Evolutionary conservation across 2,113 vertebrate species (phyloP).

Genomic region (Phalacrocorax carbo): DNA sequence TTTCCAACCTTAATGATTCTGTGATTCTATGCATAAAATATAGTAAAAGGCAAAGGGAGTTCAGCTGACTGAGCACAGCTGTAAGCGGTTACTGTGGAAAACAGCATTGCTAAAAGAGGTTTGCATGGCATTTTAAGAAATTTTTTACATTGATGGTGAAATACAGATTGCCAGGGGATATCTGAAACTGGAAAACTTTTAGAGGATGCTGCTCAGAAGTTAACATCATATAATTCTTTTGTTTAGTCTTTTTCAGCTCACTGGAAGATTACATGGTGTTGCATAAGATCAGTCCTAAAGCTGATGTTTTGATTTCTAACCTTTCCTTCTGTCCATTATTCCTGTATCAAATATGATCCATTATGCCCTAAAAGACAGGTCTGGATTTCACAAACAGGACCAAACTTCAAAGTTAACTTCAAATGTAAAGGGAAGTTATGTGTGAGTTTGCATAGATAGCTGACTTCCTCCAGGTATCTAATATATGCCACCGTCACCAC

Average conservation of each 20-base stretch:
- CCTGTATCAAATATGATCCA: neutral
- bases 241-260: neutral
- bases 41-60: neutral
- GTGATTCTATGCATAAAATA: neutral
- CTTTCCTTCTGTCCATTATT: neutral
- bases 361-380: neutral
- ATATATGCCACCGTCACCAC: fast-evolving
- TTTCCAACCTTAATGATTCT: no score
- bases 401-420: neutral
- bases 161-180: neutral
- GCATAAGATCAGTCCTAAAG: neutral
- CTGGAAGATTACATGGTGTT: neutral
- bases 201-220: neutral
- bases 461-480: neutral
- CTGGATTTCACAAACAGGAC: neutral
- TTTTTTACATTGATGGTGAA: neutral
- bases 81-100: neutral
- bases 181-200: neutral
- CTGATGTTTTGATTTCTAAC: neutral
- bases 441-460: neutral
- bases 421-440: neutral
- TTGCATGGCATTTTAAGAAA: neutral
- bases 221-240: neutral
- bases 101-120: neutral
- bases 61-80: neutral